Conservation (phyloP, 2,797 vertebrate genomes). For the Aphelocoma californica region DNA sequence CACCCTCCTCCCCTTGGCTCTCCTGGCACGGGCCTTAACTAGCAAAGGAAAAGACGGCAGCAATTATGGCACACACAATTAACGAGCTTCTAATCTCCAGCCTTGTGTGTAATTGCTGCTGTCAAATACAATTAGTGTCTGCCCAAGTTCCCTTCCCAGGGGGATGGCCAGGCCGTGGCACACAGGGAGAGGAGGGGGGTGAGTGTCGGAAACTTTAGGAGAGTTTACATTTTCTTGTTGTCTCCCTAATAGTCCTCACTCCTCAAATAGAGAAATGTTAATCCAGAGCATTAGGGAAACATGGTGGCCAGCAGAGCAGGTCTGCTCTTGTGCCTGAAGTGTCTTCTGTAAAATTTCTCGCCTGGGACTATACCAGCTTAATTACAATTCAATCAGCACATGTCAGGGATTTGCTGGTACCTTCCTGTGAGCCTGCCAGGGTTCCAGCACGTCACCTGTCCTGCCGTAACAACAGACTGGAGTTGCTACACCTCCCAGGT, state of each 20-base stretch:
- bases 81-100: conserved; percentile 70
- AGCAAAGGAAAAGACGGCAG: conserved; percentile 51
- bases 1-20: conserved; percentile 14
- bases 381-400: neutral
- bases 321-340: neutral
- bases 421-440: neutral
- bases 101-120: conserved; percentile 75
- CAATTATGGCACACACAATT: conserved; percentile 64
- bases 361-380: neutral
- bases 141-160: conserved; percentile 56
- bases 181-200: neutral
- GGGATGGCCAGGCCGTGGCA: neutral
- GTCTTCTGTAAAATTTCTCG: neutral
- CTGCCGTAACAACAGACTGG: neutral
- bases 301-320: neutral
- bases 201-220: conserved; percentile 48
- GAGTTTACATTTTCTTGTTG: conserved; percentile 35
- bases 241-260: neutral
- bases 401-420: neutral
- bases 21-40: conserved; percentile 16
- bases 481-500: neutral
- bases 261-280: neutral
- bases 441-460: neutral
- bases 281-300: neutral
- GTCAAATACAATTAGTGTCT: conserved; percentile 74